These are phyloP conservation scores for Lipotes vexillifer DNA, from an alignment of 2,113 vertebrate genomes.

Conservation along the genomic window DNA sequence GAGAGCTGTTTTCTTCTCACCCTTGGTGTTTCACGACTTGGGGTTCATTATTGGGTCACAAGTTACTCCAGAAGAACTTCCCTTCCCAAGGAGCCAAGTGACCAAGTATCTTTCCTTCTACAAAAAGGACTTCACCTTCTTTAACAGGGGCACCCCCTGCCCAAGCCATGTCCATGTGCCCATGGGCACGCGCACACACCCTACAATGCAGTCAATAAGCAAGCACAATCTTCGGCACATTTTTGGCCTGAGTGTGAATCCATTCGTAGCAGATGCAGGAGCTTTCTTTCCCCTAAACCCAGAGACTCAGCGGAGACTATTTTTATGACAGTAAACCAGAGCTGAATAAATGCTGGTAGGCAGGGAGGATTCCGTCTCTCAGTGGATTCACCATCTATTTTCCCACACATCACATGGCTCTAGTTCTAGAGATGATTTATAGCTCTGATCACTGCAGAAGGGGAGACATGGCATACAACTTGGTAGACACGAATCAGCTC, in stretches of 20 bases:
- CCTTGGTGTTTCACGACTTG: neutral
- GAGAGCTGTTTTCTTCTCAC: neutral
- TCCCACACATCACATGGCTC: neutral
- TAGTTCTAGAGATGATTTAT: neutral
- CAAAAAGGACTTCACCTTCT: neutral
- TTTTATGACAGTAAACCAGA: neutral
- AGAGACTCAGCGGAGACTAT: neutral
- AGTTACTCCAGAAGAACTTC: neutral
- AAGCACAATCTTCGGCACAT: neutral
- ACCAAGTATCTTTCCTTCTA: neutral
- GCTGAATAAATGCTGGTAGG: neutral
- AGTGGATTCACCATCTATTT: neutral
- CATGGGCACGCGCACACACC: accelerated
- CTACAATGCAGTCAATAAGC: no score
- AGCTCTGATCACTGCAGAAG: neutral
- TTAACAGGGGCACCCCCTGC: neutral
- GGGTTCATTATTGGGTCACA: neutral
- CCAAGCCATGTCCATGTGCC: neutral
- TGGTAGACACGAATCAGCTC: neutral
- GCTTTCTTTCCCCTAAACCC: neutral
- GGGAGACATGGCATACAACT: neutral
- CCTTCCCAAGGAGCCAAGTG: neutral
- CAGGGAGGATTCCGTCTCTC: neutral
- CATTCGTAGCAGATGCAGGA: neutral
- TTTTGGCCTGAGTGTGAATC: neutral